A percentile compares a stretch with the other conserved stretches of the same genome.
phyloP scores from a whole-genome alignment of 2,113 vertebrate genomes.

The Callionymus lyra region DNA sequence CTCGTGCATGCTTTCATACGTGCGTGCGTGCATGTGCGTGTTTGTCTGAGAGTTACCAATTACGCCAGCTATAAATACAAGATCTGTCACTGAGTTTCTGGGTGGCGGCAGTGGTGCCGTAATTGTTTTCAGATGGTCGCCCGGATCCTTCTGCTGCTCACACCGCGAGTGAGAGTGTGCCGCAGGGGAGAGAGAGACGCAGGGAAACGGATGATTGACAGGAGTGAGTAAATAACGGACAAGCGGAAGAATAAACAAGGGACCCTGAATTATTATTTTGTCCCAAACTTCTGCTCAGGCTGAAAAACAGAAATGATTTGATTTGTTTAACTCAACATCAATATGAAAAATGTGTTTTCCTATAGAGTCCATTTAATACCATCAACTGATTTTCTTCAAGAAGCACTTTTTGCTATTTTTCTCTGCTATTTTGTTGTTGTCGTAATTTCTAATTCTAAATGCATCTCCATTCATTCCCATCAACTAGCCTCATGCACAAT shows the following conservation, averaged over 20 bases:
- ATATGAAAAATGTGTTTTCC: too few relatives aligned
- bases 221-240: slow-evolving; percentile 72
- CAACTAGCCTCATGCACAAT: too few relatives aligned
- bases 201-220: slow-evolving; percentile 75
- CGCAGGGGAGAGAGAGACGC: slow-evolving; percentile 27
- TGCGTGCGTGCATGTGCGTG: slow-evolving; percentile 54
- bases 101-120: slow-evolving; percentile 89
- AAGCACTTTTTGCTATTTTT: too few relatives aligned
- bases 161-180: slow-evolving; percentile 76
- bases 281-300: slow-evolving; percentile 32
- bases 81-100: slow-evolving; percentile 95
- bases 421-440: too few relatives aligned
- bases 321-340: slow-evolving; percentile 31
- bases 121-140: slow-evolving; percentile 97
- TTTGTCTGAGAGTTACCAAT: slow-evolving; percentile 96
- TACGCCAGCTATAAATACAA: slow-evolving; percentile 94
- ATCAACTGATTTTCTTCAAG: slow-evolving; percentile 14
- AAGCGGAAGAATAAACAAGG: slow-evolving; percentile 68
- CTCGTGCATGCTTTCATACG: slow-evolving; percentile 19
- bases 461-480: too few relatives aligned
- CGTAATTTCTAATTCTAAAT: too few relatives aligned
- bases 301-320: slow-evolving; percentile 14
- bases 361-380: slow-evolving; percentile 28
- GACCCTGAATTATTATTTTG: slow-evolving; percentile 62
- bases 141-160: slow-evolving; percentile 64